Evolutionary conservation across 2,888 invertebrate genomes (phyloP), one percentile per base, ranked within the genome.

Genomic region (Callyntrura guangdongensis): DNA sequence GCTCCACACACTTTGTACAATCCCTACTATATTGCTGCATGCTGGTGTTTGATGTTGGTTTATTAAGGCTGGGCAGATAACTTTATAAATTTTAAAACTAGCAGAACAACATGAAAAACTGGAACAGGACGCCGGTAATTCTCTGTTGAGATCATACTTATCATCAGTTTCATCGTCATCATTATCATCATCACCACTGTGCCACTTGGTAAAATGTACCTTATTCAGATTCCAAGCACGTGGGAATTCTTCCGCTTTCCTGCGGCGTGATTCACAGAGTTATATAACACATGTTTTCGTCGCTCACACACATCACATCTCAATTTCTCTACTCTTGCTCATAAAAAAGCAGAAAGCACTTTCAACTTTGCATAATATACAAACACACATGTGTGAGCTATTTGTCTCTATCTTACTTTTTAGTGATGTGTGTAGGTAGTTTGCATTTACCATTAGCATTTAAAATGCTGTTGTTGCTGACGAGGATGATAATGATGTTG

Each of bases 91-190:
- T 53, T 53, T 53, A 53, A 14, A 36, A 36, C 3, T 36, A 36
- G 36, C 36, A 36, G n/a, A 53, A 53, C n/a, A 53, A 5, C 53
- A 53, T 2, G 53, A 9, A 17, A 59, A 59, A 59, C 59, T 59
- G 17, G 59, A 59, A 59, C 59, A 59, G 59, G 36, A 36, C 36
- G 36, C 36, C 59, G 59, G 59, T n/a, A 59, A 59, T 59, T 59
- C 59, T n/a, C 36, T 59, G n/a, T 59, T n/a, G 59, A 59, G n/a
- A 59, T 59, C 59, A 36, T 59, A 11, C 17, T 59, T 17, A 59
- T 59, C 59, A 59, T 59, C 11, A 25, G 4, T 61, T 20, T 61
- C 11, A 25, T 59, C n/a, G 59, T 59, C 59, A 17, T 36, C 12
- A 9, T 53, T 9, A 1, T 53, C 14, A 2, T 53, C 53, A 53